Base-by-base conservation (phyloP, 2,113 vertebrate genomes). In the Xerus inauris region DNA sequence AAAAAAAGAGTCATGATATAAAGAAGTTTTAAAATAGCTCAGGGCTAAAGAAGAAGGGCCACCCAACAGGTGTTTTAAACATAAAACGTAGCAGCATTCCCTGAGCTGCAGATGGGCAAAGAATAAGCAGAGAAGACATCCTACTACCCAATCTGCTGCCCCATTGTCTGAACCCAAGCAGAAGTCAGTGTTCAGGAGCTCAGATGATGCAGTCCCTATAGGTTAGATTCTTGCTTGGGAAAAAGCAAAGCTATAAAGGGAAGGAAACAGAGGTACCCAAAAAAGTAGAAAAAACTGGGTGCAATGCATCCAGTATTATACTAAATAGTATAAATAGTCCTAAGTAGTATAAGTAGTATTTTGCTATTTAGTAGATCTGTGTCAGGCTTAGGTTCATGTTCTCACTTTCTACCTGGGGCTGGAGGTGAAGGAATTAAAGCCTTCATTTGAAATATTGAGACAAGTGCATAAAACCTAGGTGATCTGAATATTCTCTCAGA, bases 31-130 rank as follows among this genome's bases (percentile, higher is more conserved):
- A 42, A 79, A 11, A 35, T 0, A 82, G 1, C 22, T 38, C 13
- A 40, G 2, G 16, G 5, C 14, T 2, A 1, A 47, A 10, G 35
- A 67, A 28, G 32, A 26, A 26, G 14, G 3, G 20, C 12, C 10
- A 49, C 1, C 38, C 17, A 77, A 20, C 6, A 65, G 14, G 24
- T 32, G 6, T 72, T 42, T 84, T 59, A 59, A 67, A 47, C 11
- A 24, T 3, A 71, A 47, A 79, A 49, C 16, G 40, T 3, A 82
- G 17, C 6, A 4, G 5, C 7, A 57, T 7, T 57, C 32, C 35
- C 28, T 49, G 26, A 77, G 30, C 2, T 72, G 2, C 7, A 75
- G 42, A 5, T 22, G 35, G 5, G 38, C 45, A 54, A 47, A n/a
- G 12, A 65, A 22, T 47, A 32, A 72, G 32, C 35, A 54, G 35